Evolutionary conservation across 2,113 vertebrate species (phyloP), one percentile per base, ranked within the genome.

Genomic region (Corythaeola cristata): DNA sequence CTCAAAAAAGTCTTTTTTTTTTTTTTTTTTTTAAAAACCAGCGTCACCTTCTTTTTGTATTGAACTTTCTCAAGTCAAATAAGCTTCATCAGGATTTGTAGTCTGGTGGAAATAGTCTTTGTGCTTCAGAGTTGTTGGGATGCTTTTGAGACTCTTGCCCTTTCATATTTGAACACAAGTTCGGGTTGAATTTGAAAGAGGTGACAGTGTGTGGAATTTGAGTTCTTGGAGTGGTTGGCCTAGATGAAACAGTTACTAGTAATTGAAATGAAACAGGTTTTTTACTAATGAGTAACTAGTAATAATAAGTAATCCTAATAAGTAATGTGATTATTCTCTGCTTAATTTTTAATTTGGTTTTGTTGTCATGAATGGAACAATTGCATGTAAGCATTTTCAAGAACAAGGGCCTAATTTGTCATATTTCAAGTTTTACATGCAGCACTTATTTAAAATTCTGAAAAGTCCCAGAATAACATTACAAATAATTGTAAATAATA

Each of bases 311-410:
- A 86, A 74, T 81, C 47, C 55, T 81, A 37, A 15, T 77, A 81
- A 81, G 41, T 82, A 30, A 28, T 39, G 23, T 75, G 45, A 30
- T 90, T 67, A 44, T 72, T 74, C 37, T 11, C 56, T 68, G 49
- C 33, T 81, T 75, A 67, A 74, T 84, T 93, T 95, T 79, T 86
- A 92, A 76, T 90, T 83, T 71, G 37, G 12, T 76, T 74, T 91
- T 20, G 28, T 81, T 93, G 45, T 74, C 10, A 11, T 55, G 30
- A 79, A 9, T 33, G 33, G 67, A 62, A 17, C 9, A 15, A 50
- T 78, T 55, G 32, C 37, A 13, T 52, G 27, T 33, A 60, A 69
- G 27, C 8, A 8, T 90, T 76, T 79, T 72, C 39, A 35, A 82
- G 59, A 81, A 15, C 12, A 75, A 60, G 52, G 27, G 50, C 30